Conservation (phyloP, 1,140 invertebrate species). For the Trichogramma pretiosum region DNA sequence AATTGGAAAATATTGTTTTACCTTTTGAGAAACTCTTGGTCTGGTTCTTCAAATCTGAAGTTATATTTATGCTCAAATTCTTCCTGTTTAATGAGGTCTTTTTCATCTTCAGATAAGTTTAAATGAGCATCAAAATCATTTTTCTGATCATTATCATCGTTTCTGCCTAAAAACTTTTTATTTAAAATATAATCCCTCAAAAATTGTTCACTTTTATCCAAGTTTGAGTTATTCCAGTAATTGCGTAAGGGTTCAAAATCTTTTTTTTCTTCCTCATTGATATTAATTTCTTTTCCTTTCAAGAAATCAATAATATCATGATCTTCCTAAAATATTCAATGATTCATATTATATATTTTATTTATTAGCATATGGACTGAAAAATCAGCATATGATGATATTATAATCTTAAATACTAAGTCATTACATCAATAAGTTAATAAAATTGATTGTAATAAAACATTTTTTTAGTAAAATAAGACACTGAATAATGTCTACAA, state of each 20-base stretch:
- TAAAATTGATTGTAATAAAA: not conserved
- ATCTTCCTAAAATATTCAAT: constrained; percentile 43
- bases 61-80: constrained; percentile 94
- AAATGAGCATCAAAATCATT: constrained; percentile 58
- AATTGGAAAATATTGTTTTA: constrained; percentile 19
- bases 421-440: not conserved
- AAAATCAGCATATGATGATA: not conserved
- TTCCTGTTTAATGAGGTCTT: constrained; percentile 69
- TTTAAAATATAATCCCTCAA: constrained; percentile 88
- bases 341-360: constrained; percentile 1
- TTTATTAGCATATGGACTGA: not conserved
- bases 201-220: constrained; percentile 80
- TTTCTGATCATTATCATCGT: constrained; percentile 57
- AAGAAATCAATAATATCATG: constrained; percentile 73
- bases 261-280: constrained; percentile 56
- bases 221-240: constrained; percentile 74
- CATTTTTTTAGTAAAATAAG: constrained; percentile 5
- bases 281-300: constrained; percentile 61
- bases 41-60: constrained; percentile 93
- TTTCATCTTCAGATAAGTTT: constrained; percentile 74
- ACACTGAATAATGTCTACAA: not conserved
- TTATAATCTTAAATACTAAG: not conserved
- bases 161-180: constrained; percentile 61
- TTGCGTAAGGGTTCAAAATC: constrained; percentile 69
- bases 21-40: constrained; percentile 78